Evolutionary conservation across 1,140 invertebrate genomes (phyloP).

Genomic region (Orussus abietinus): DNA sequence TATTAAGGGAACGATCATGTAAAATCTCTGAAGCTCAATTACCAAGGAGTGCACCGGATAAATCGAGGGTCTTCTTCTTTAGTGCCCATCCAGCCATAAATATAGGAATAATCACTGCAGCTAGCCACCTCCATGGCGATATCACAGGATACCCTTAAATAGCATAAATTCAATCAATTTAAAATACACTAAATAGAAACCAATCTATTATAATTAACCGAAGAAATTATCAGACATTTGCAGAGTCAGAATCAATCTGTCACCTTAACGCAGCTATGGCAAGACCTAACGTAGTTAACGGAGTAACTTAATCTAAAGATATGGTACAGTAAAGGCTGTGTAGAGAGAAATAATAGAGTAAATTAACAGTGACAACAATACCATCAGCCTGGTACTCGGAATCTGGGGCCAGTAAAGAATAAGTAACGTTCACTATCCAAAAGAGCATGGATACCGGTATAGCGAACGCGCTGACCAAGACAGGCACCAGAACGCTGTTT

Average conservation of each 20-base stretch:
- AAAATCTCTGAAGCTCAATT: constrained; percentile 21
- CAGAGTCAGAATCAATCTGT: no score
- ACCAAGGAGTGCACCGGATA: constrained; percentile 71
- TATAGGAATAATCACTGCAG: constrained; percentile 66
- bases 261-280: no score
- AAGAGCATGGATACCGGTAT: constrained; percentile 70
- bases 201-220: no score
- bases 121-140: constrained; percentile 70
- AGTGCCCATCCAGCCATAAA: constrained; percentile 64
- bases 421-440: constrained; percentile 67
- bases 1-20: no score
- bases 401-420: constrained; percentile 57
- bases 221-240: no score
- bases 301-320: no score
- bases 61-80: constrained; percentile 63
- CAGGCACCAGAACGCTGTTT: constrained; percentile 57
- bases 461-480: constrained; percentile 62
- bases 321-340: no score
- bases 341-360: no score
- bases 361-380: constrained; percentile 33
- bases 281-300: no score
- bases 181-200: background rate
- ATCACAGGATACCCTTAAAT: constrained; percentile 62
- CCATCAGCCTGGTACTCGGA: constrained; percentile 54
- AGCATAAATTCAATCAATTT: constrained; percentile 25